Evolutionary conservation across 2,888 invertebrate species (phyloP).

Genomic region (Eupithecia tripunctaria): DNA sequence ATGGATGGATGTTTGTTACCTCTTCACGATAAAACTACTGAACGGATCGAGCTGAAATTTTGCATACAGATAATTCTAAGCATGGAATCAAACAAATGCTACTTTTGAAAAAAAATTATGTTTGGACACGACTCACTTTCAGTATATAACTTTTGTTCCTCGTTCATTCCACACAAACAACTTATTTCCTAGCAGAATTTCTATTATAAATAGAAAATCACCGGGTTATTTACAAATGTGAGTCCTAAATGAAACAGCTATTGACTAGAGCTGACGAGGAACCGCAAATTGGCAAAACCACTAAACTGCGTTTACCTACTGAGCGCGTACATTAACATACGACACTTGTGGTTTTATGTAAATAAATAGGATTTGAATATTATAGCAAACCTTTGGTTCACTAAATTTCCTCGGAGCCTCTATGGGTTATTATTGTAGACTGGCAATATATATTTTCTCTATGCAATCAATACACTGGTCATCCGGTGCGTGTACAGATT

Average conservation of each 20-base stretch:
- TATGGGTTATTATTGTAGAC: too few species aligned
- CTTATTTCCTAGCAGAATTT: neutral
- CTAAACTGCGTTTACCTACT: conserved; percentile 15
- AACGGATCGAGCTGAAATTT: too few species aligned
- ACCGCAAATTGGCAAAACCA: conserved; percentile 14
- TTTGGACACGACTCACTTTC: too few species aligned
- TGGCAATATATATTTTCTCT: too few species aligned
- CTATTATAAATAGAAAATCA: neutral
- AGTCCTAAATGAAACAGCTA: neutral
- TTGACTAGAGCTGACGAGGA: neutral
- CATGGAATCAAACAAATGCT: too few species aligned
- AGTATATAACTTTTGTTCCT: neutral
- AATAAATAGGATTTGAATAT: conserved; percentile 9
- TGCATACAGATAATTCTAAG: too few species aligned
- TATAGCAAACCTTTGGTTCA: neutral
- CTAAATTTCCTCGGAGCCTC: too few species aligned
- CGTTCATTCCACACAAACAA: neutral
- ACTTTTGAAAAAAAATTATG: too few species aligned
- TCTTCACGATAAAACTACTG: too few species aligned
- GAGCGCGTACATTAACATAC: conserved; percentile 8
- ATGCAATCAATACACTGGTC: too few species aligned
- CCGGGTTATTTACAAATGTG: conserved; percentile 1
- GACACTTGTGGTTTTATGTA: conserved; percentile 1
- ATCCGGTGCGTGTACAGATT: too few species aligned
- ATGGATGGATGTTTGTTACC: too few species aligned